Percentiles rank a stretch among this genome's conserved stretches.
phyloP scores from a whole-genome alignment of 2,888 invertebrate species.

The Drosophila ezoana region DNA sequence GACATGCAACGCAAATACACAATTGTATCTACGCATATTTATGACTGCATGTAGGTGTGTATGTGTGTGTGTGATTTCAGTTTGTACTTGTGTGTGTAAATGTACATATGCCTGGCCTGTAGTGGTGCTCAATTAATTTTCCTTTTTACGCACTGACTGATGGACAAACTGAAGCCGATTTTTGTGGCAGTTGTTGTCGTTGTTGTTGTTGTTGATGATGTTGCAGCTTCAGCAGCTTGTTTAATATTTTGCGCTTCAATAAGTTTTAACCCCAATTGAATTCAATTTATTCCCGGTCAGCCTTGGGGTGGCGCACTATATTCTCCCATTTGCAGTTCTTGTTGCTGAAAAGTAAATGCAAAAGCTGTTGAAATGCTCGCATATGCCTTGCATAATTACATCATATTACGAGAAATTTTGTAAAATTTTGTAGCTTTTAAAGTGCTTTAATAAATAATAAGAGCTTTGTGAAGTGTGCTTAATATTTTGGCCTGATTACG shows the following conservation, averaged over 20 bases:
- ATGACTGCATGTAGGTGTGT: neutral
- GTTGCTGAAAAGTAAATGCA: conserved; percentile 22
- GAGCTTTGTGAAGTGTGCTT: conserved; percentile 32
- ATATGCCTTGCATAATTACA: conserved; percentile 73
- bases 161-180: conserved; percentile 34
- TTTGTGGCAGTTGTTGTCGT: conserved; percentile 11
- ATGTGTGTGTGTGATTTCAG: neutral
- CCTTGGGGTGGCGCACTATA: conserved; percentile 36
- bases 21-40: conserved; percentile 4
- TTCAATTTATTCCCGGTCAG: conserved; percentile 21
- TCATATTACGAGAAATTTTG: conserved; percentile 33
- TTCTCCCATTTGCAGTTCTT: conserved; percentile 1
- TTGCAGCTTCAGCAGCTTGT: conserved; percentile 31
- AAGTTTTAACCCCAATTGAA: conserved; percentile 71
- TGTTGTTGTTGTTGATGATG: conserved; percentile 14
- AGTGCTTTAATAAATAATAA: conserved; percentile 73
- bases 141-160: conserved; percentile 57
- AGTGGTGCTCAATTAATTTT: conserved; percentile 64
- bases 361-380: conserved; percentile 67
- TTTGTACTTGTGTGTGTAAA: neutral
- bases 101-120: conserved; percentile 15
- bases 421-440: conserved; percentile 62
- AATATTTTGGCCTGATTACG: conserved; percentile 52
- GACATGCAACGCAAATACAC: conserved; percentile 45
- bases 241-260: conserved; percentile 61